phyloP scores from a whole-genome alignment of 2,797 vertebrate genomes.

The Alca torda region DNA sequence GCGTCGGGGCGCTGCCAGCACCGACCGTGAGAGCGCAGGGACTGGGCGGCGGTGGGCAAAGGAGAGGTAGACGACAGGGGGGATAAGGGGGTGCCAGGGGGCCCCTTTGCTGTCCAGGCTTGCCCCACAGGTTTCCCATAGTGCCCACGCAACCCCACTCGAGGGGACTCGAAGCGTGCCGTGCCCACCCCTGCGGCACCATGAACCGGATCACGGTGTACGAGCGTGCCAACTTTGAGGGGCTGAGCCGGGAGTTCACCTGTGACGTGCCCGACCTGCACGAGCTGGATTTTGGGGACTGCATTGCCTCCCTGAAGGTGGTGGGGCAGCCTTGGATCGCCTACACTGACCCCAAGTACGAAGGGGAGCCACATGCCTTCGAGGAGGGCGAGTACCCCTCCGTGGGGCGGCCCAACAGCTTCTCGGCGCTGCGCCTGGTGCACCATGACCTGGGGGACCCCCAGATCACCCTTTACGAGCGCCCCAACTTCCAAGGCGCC shows the following conservation, averaged over 20 bases:
- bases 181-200: not conserved
- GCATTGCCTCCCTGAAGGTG: conserved; percentile 67
- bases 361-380: not conserved
- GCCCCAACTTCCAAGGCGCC: conserved; percentile 42
- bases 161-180: not conserved
- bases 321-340: conserved; percentile 69
- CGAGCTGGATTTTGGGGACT: conserved; percentile 64
- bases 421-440: conserved; percentile 58
- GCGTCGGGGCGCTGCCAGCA: not conserved
- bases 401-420: conserved; percentile 34
- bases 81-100: not conserved
- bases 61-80: not conserved
- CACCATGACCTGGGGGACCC: conserved; percentile 61
- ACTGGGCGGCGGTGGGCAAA: not conserved
- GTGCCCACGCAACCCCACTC: rapidly evolving
- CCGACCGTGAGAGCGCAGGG: not conserved
- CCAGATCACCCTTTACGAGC: conserved; percentile 66
- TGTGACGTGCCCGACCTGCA: conserved; percentile 49
- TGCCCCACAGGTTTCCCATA: not conserved
- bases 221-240: conserved; percentile 32
- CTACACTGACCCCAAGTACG: conserved; percentile 40
- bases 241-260: conserved; percentile 69
- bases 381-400: conserved; percentile 63
- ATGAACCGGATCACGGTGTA: conserved; percentile 62
- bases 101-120: not conserved